Conservation (phyloP, 2,797 vertebrate genomes). For the Sebastes diaconus region DNA sequence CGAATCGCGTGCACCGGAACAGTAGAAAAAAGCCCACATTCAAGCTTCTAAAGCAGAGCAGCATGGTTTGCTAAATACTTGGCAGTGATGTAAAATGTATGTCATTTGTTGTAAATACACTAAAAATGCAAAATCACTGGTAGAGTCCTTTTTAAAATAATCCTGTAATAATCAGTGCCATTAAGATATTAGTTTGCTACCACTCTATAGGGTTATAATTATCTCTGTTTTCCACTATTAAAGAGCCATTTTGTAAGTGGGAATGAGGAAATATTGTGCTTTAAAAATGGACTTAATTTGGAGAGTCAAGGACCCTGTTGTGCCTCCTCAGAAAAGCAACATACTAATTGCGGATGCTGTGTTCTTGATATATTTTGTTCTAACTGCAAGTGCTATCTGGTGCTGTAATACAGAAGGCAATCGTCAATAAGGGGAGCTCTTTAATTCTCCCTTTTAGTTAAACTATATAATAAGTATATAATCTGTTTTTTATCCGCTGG, state of each 20-base stretch:
- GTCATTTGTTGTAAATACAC: constrained; percentile 17
- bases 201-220: neutral
- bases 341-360: constrained; percentile 35
- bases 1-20: neutral
- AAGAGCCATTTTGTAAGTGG: neutral
- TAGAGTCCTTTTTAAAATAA: neutral
- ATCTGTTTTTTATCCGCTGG: constrained; percentile 39
- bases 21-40: neutral
- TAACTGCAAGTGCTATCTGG: constrained; percentile 28
- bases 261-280: neutral
- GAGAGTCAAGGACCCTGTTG: neutral
- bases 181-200: constrained; percentile 5
- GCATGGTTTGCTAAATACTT: neutral
- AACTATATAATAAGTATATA: constrained; percentile 56
- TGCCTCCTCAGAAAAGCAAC: constrained; percentile 6
- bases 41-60: neutral
- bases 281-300: neutral
- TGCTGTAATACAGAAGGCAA: constrained; percentile 37
- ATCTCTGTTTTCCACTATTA: neutral
- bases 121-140: neutral
- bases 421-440: constrained; percentile 13
- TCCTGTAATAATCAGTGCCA: neutral
- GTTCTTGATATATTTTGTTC: constrained; percentile 41
- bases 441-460: constrained; percentile 35
- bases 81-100: neutral